Evolutionary conservation across 2,113 vertebrate species (phyloP), one percentile per base, ranked within the genome.

Genomic region (Glaucidium brasilianum): DNA sequence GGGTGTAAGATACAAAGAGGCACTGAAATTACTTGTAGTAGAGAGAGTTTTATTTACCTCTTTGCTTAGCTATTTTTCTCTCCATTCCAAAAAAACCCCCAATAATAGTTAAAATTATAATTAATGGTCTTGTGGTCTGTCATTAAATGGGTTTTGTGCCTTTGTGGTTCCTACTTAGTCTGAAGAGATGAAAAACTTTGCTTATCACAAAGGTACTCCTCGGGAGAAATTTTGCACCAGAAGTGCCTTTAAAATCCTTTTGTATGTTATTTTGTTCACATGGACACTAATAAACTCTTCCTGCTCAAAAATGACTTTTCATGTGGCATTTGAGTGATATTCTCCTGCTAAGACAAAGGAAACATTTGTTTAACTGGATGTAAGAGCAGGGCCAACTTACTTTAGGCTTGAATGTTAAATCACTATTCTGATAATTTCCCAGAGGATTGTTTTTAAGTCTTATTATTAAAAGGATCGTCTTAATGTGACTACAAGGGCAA

Each of bases 401-500:
- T 94, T 94, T 16, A 67, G 34, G 64, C 50, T 69, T 66, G 35
- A 94, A 74, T 80, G 37, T 93, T 69, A 92, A 92, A 91, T 67
- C 47, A 17, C 15, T 85, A 30, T 34, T 69, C 72, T 88, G 60
- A 30, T 81, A 39, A 86, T 67, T 92, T 90, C 88, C 68, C 47
- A 56, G 26, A 81, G 79, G 68, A 81, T 47, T 71, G 45, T 64
- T 92, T 88, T 83, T 80, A 91, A 76, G 10, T 2, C 27, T 87
- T 85, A 47, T 77, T 92, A 59, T 80, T 87, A 72, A 93, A 80
- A 43, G 37, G 16, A 47, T 85, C 55, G 26, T 89, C 47, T 59
- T 92, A 91, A 94, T 91, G 45, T 90, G 50, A 80, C 81, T 73
- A 77, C n/a, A 83, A 80, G 41, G 72, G 49, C 58, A 94, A 91